Evolutionary conservation across 2,888 invertebrate genomes (phyloP).

Genomic region (Cactoblastis cactorum): DNA sequence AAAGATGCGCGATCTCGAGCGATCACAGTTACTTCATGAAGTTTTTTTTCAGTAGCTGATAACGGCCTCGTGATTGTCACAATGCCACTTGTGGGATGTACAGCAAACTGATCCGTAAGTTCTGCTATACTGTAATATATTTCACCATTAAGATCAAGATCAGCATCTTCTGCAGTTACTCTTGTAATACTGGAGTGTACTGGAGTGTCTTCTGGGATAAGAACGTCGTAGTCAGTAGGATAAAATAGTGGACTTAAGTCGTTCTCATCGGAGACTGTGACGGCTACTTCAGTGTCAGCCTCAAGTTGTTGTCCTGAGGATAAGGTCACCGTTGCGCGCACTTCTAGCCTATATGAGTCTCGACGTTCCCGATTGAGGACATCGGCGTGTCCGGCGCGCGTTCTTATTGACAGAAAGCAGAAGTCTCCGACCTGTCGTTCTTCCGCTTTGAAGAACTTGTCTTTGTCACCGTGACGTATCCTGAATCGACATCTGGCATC

Average conservation of each 20-base stretch:
- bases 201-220: conserved; percentile 93
- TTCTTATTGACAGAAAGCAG: conserved; percentile 94
- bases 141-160: conserved; percentile 96
- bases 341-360: conserved; percentile 88
- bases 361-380: conserved; percentile 96
- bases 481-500: conserved; percentile 85
- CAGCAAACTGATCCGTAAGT: conserved; percentile 90
- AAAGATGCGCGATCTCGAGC: conserved; percentile 91
- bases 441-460: conserved; percentile 95
- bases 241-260: conserved; percentile 97
- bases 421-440: conserved; percentile 94
- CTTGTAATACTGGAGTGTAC: conserved; percentile 88
- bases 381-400: conserved; percentile 90
- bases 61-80: conserved; percentile 90
- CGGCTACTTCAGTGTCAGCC: conserved; percentile 84
- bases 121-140: conserved; percentile 96
- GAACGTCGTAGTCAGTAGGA: conserved; percentile 90
- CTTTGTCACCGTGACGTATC: conserved; percentile 92
- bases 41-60: conserved; percentile 83
- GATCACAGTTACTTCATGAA: conserved; percentile 87
- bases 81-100: conserved; percentile 95
- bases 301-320: conserved; percentile 81
- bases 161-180: conserved; percentile 96
- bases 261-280: conserved; percentile 90
- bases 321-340: conserved; percentile 81